These are phyloP conservation scores for Drosophila parthenogenetica DNA, from an alignment of 2,888 invertebrate species.

Conservation along the genomic window DNA sequence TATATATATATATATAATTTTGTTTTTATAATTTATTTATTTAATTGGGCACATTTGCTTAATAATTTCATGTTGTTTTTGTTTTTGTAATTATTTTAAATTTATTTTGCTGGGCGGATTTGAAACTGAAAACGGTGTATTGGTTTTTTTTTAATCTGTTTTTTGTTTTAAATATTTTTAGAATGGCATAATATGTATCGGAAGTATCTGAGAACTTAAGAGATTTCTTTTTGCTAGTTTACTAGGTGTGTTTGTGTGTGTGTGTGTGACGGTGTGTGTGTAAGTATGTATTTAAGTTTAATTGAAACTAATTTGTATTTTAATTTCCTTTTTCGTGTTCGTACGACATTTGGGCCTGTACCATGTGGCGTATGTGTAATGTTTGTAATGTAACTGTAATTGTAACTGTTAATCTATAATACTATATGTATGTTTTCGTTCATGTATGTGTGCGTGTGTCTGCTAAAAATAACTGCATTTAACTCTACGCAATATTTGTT, in stretches of 20 bases:
- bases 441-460: constrained; percentile 20
- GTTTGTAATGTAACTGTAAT: constrained; percentile 8
- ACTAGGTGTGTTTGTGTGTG: constrained; percentile 15
- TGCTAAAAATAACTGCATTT: constrained; percentile 44
- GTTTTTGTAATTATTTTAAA: constrained; percentile 16
- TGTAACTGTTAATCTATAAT: constrained; percentile 20
- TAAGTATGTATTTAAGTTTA: constrained; percentile 19
- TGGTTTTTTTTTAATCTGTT: constrained; percentile 46
- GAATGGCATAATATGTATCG: constrained; percentile 8
- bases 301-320: neutral
- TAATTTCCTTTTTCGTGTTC: constrained; percentile 1
- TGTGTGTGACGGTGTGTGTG: constrained; percentile 12
- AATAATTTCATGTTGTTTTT: constrained; percentile 32
- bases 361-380: constrained; percentile 7
- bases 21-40: constrained; percentile 3
- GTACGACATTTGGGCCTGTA: constrained; percentile 3
- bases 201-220: constrained; percentile 51
- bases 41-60: constrained; percentile 66
- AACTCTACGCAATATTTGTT: constrained; percentile 43
- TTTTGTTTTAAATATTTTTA: constrained; percentile 14
- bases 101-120: constrained; percentile 69
- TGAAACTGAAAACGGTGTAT: constrained; percentile 75
- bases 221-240: constrained; percentile 15
- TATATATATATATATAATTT: neutral
- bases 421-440: constrained; percentile 32